Evolutionary conservation across 1,140 invertebrate species (phyloP).

Genomic region (Drosophila tsacasi): DNA sequence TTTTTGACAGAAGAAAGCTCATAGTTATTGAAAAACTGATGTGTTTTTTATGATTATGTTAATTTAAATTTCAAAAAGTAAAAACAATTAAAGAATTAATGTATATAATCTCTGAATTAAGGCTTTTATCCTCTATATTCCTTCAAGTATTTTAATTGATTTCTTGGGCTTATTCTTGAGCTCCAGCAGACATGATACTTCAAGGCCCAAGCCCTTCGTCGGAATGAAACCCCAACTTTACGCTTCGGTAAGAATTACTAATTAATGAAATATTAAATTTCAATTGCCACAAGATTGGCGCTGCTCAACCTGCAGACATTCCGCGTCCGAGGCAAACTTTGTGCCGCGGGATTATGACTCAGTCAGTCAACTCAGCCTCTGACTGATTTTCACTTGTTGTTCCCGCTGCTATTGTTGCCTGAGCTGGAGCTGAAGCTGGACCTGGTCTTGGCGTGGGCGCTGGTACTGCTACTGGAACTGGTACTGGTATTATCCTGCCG

Average conservation of each 20-base stretch:
- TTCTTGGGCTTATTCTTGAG: not conserved
- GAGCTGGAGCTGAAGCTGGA: not conserved
- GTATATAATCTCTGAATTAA: not conserved
- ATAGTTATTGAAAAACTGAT: not conserved
- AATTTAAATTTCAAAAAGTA: too few relatives aligned
- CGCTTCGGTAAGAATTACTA: constrained; percentile 28
- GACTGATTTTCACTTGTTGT: constrained; percentile 58
- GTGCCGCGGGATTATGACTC: constrained; percentile 31
- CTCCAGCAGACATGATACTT: not conserved
- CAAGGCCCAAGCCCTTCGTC: not conserved
- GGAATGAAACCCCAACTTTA: not conserved
- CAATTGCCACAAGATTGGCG: constrained; percentile 11
- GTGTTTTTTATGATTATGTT: too few relatives aligned
- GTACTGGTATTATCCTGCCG: constrained; percentile 28
- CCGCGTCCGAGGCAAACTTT: constrained; percentile 45
- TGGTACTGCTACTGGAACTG: not conserved
- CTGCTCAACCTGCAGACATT: constrained; percentile 13
- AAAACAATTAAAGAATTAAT: too few relatives aligned
- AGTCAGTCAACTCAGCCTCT: not conserved
- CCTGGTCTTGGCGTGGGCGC: not conserved
- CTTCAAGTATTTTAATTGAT: not conserved
- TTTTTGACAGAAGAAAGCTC: not conserved
- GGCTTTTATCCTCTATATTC: too few relatives aligned
- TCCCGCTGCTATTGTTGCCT: constrained; percentile 13
- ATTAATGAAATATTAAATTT: constrained; percentile 50